phyloP scores from a whole-genome alignment of 1,140 invertebrate species.

The Zaprionus taronus region DNA sequence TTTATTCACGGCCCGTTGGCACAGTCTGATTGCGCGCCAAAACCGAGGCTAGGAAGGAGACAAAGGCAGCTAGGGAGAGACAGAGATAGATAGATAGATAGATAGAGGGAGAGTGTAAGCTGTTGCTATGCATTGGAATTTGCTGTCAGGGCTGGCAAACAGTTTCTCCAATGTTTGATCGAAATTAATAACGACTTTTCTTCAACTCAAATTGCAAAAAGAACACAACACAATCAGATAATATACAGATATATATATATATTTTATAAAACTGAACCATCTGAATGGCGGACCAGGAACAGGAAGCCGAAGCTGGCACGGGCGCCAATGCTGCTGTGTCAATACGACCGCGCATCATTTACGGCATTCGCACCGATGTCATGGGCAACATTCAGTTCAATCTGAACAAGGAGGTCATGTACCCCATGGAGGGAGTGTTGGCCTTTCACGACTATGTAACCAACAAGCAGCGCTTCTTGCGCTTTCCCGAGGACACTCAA shows the following conservation, averaged over 20 bases:
- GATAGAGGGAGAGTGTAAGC: not conserved
- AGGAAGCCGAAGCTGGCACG: not conserved
- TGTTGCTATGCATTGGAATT: constrained; percentile 64
- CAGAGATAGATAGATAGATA: not conserved
- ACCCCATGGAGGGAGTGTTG: constrained; percentile 87
- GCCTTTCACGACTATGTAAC: constrained; percentile 86
- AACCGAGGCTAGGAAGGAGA: not conserved
- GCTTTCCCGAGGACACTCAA: constrained; percentile 68
- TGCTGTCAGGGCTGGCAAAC: constrained; percentile 63
- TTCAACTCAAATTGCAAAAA: constrained; percentile 14
- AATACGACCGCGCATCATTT: constrained; percentile 86
- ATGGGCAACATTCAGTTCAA: constrained; percentile 87
- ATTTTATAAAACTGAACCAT: constrained; percentile 43
- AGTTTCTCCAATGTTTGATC: constrained; percentile 70
- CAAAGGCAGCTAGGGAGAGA: not conserved
- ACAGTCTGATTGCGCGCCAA: constrained; percentile 42
- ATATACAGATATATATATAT: constrained; percentile 49
- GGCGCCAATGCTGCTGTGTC: constrained; percentile 40
- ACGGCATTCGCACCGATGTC: constrained; percentile 87
- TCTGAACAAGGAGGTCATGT: constrained; percentile 87
- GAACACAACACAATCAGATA: constrained; percentile 8
- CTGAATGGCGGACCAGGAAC: constrained; percentile 56
- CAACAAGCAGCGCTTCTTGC: constrained; percentile 85
- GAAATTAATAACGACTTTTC: constrained; percentile 53
- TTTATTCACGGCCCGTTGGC: constrained; percentile 57